These are phyloP conservation scores for Eublepharis macularius DNA, from an alignment of 2,113 vertebrate species.

Conservation along the genomic window DNA sequence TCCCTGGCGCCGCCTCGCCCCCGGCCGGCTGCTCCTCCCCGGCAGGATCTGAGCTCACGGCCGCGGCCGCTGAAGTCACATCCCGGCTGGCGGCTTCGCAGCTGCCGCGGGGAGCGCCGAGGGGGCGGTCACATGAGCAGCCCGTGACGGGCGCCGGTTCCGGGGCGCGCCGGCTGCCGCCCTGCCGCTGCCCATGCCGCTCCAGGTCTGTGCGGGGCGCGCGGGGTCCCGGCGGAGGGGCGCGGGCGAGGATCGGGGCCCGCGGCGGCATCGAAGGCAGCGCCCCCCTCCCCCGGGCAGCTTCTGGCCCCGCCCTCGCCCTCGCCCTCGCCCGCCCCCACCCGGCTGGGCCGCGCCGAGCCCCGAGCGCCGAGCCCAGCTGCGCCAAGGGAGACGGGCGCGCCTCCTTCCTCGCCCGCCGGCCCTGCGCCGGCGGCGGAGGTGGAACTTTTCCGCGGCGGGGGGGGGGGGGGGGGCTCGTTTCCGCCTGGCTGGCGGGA, in stretches of 20 bases:
- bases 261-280: no score
- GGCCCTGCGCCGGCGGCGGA: no score
- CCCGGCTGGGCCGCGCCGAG: no score
- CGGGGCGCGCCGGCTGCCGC: background rate
- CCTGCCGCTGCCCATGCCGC: background rate
- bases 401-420: no score
- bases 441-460: no score
- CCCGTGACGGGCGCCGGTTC: background rate
- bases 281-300: no score
- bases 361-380: no score
- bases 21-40: background rate
- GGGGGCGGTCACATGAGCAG: background rate
- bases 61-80: background rate
- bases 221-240: background rate
- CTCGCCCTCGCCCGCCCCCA: background rate
- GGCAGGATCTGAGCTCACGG: slow-evolving; percentile 11
- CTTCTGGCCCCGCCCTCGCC: no score
- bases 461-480: no score
- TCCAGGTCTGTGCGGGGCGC: background rate
- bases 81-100: background rate
- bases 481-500: no score
- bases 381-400: no score
- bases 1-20: no score
- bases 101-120: background rate
- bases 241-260: background rate